Evolutionary conservation across 2,888 invertebrate genomes (phyloP), one percentile per base, ranked within the genome.

Genomic region (Sympetrum striolatum): DNA sequence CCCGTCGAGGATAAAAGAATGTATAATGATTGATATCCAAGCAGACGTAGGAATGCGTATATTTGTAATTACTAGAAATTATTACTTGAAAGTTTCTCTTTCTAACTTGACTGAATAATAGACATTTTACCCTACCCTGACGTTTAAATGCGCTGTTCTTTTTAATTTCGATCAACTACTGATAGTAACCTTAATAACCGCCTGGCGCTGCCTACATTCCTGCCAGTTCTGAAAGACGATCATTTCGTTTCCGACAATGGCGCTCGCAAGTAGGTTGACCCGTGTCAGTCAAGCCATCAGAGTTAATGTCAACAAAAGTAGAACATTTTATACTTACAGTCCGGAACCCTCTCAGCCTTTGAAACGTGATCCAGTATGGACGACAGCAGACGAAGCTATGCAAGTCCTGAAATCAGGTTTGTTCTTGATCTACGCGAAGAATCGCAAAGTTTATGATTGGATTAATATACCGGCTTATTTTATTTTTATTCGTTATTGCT

Each of bases 331-430:
- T 93, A 96, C 97, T 0, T 97, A 98, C 93, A 96, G 96, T 37
- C 96, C 96, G 91, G 98, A 98, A 93, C 96, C 98, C 80, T 96
- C 97, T 73, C 97, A 98, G 94, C 97, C 98, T 22, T 95, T 96
- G 53, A 95, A 96, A 92, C 96, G 96, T 91, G 95, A 96, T 91
- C 98, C 98, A 0, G 96, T 96, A 93, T 96, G 95, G 94, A 95
- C 96, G 31, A 94, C 96, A 10, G 96, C 97, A 0, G 96, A 97
- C 91, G 96, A 98, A 93, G 98, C 97, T 2, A 96, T 98, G 90
- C 95, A 96, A 93, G 95, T 95, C 93, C 95, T 98, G 90, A 96
- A 97, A 94, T 98, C 98, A 92, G 97, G 98, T 98, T 95, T 95
- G 94, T 93, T 60, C 37, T 18, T 10, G 3, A 73, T 73, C 14